Base-by-base conservation (phyloP, 2,797 vertebrate genomes). In the Columba guinea region DNA sequence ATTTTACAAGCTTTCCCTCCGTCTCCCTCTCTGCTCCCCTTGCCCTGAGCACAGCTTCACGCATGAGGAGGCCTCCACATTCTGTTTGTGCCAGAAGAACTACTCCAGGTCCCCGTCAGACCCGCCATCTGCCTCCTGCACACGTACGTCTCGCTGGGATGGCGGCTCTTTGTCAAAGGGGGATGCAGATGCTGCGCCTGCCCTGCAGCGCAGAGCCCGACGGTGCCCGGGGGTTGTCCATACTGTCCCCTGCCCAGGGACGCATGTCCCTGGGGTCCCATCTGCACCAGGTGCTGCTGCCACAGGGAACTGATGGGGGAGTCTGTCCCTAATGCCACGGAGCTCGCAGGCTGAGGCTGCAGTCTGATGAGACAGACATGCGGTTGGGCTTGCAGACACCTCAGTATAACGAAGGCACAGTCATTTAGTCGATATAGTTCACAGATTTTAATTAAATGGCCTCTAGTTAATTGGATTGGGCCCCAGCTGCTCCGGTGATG, bases 1-100 rank as follows among this genome's bases (percentile, higher is more conserved):
- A 10, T 99, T 98, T 89, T 99, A 99, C 96, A 99, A 99, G 98
- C 98, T 98, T 97, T 99, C 99, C 12, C 98, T 98, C 14, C 97
- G 98, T 67, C 98, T 99, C 91, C 98, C 98, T 96, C 98, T 98
- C 97, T 99, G 99, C 91, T 99, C 99, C n/a, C 98, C 98, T 1
- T 99, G 99, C 91, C 99, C 99, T 0, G 98, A 98, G 94, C 98
- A 99, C 98, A 99, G 99, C 86, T 96, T 98, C n/a, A 98, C 99
- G 0, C 98, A 98, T 27, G 98, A 99, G 77, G 99, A 99, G n/a
- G 99, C 99, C 70, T 99, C 99, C 3, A 98, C 98, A 0, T 97
- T 98, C 96, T 99, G 99, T 56, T 96, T 95, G 17, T 99, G 99
- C 92, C 98, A 99, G 95, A 98, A 98, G 37, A 99, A 98, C 97